Conservation (phyloP, 1,140 invertebrate genomes). For the Paraescarpia echinospica region DNA sequence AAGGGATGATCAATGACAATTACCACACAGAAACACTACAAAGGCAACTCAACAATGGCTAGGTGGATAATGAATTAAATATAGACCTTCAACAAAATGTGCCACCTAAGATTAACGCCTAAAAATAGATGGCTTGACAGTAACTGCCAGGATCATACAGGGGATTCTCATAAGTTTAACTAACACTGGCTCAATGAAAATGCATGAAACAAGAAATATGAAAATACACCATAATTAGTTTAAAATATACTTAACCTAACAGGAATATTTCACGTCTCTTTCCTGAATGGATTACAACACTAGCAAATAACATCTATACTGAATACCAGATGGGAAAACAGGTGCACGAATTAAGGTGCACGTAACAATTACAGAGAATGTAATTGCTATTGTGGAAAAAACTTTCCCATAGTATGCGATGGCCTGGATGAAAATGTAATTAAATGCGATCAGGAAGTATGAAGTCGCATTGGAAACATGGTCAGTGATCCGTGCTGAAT, state of each 20-base stretch:
- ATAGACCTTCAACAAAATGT: neutral
- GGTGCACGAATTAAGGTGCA: neutral
- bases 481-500: neutral
- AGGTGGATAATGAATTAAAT: neutral
- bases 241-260: neutral
- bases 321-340: neutral
- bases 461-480: neutral
- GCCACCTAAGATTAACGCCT: neutral
- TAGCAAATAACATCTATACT: neutral
- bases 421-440: neutral
- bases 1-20: neutral
- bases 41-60: neutral
- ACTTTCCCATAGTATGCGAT: neutral
- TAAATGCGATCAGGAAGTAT: neutral
- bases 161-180: neutral
- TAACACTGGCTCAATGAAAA: neutral
- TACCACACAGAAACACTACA: neutral
- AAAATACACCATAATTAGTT: neutral
- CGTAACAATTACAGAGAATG: neutral
- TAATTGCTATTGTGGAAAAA: neutral
- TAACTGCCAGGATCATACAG: neutral
- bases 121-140: neutral
- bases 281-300: neutral
- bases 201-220: neutral
- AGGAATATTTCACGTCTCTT: neutral